Percentiles rank a stretch among this genome's conserved stretches.
Evolutionary conservation across 2,888 invertebrate genomes (phyloP).

Genomic region (Eupithecia inturbata): DNA sequence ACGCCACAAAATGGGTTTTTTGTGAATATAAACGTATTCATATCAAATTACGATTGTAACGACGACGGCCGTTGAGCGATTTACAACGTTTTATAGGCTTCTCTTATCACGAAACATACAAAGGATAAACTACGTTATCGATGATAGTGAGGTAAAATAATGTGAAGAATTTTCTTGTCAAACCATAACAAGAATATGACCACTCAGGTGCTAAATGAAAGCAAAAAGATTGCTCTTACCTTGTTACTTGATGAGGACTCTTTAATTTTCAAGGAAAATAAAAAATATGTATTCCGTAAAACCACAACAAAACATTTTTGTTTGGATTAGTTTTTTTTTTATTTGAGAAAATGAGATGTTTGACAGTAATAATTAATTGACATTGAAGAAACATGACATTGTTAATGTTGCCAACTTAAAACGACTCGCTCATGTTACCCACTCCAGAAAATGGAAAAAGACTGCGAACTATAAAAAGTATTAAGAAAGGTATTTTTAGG

Average conservation of each 20-base stretch:
- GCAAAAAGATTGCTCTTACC: neutral
- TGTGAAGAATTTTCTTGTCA: neutral
- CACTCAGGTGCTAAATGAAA: neutral
- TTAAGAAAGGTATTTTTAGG: neutral
- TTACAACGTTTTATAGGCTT: conserved; percentile 73
- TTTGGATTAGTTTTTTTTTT: neutral
- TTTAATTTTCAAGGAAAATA: neutral
- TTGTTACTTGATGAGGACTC: neutral
- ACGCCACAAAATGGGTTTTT: conserved; percentile 50
- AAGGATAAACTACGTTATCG: conserved; percentile 50
- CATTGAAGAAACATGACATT: neutral
- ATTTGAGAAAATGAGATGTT: neutral
- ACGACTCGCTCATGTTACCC: neutral
- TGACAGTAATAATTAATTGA: neutral
- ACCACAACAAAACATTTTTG: neutral
- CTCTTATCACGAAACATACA: conserved; percentile 65
- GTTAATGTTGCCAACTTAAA: neutral
- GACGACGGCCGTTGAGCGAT: conserved; percentile 73
- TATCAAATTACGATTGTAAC: conserved; percentile 65
- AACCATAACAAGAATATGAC: conserved; percentile 2
- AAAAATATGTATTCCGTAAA: neutral
- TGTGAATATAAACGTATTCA: conserved; percentile 57
- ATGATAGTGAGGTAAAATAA: conserved; percentile 49
- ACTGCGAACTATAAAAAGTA: neutral
- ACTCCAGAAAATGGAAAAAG: neutral